A percentile compares a stretch with the other conserved stretches of the same genome.
Evolutionary conservation across 1,140 invertebrate species (phyloP).

Genomic region (Lutraria rhynchaena): DNA sequence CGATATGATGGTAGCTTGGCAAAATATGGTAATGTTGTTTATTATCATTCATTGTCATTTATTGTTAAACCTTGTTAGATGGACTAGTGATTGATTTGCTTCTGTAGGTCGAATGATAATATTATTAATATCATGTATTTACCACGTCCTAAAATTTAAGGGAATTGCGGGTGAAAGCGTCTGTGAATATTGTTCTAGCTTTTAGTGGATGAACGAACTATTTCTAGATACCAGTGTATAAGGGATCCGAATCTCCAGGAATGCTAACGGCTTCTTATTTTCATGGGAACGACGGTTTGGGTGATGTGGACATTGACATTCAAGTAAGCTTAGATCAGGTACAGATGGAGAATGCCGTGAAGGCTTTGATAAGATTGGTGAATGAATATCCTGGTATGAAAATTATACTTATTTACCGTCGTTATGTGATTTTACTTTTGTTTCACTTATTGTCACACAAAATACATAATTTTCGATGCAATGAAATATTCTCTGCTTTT

Average conservation of each 20-base stretch:
- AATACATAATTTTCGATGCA: not conserved
- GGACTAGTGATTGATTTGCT: too few relatives aligned
- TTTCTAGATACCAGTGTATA: slow-evolving; percentile 87
- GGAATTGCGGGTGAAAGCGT: not conserved
- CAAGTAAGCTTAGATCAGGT: slow-evolving; percentile 59
- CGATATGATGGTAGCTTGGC: too few relatives aligned
- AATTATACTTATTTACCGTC: too few relatives aligned
- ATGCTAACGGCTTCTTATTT: slow-evolving; percentile 61
- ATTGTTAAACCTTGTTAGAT: too few relatives aligned
- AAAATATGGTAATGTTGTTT: too few relatives aligned
- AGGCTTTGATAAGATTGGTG: slow-evolving; percentile 66
- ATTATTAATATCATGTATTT: too few relatives aligned
- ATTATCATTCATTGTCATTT: too few relatives aligned
- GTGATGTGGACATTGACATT: slow-evolving; percentile 81
- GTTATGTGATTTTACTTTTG: not conserved
- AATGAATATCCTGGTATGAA: slow-evolving; percentile 71
- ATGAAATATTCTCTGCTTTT: not conserved
- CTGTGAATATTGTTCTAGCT: not conserved
- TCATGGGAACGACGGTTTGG: slow-evolving; percentile 87
- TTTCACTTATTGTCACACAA: not conserved
- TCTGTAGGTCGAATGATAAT: too few relatives aligned
- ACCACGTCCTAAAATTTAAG: too few relatives aligned
- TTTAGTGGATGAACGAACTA: too few relatives aligned
- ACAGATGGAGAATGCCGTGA: slow-evolving; percentile 68
- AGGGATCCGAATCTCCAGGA: slow-evolving; percentile 83